Evolutionary conservation across 2,888 invertebrate genomes (phyloP), one percentile per base, ranked within the genome.

Genomic region (Drosophila aldrichi): DNA sequence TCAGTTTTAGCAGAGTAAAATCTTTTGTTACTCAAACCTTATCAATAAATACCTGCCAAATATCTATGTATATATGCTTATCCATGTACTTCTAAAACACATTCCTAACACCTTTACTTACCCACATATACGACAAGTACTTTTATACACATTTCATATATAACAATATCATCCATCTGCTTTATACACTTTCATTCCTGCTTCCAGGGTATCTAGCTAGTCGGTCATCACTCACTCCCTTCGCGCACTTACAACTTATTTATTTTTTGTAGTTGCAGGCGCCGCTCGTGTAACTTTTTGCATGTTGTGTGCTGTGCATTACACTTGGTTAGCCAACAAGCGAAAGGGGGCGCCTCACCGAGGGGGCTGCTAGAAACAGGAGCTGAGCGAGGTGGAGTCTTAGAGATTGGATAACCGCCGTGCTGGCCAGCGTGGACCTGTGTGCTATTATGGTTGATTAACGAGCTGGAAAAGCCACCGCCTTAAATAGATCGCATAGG

Each of bases 371-470:
- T 18, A 2, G 38, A 12, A 22, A 14, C 18, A 7, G 40, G 14
- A 41, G 55, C 20, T 43, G 32, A 4, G 20, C 18, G 20, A 32
- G 32, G 25, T 36, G 56, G 43, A 34, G 56, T 43, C 43, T 32
- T 25, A 44, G 12, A 43, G 54, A 38, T 38, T 20, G 58, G 48
- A 29, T 58, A 48, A n/a, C 65, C 29, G 18, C 65, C 34, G 22
- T 44, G 49, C 46, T 18, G 49, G 6, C 34, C 40, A 41, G 18
- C 46, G 72, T 34, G 62, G 25, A 46, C 59, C 34, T 29, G 34
- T 48, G 58, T 32, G 55, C 49, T 65, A 75, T 70, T 75, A 57
- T 56, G 34, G 29, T 59, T 67, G 77, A 76, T 75, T 76, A 72
- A 64, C 72, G 67, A 49, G 52, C 57, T 51, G 77, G 63, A 76